Evolutionary conservation across 2,888 invertebrate genomes (phyloP).

Genomic region (Polydrusus pterygomalis): DNA sequence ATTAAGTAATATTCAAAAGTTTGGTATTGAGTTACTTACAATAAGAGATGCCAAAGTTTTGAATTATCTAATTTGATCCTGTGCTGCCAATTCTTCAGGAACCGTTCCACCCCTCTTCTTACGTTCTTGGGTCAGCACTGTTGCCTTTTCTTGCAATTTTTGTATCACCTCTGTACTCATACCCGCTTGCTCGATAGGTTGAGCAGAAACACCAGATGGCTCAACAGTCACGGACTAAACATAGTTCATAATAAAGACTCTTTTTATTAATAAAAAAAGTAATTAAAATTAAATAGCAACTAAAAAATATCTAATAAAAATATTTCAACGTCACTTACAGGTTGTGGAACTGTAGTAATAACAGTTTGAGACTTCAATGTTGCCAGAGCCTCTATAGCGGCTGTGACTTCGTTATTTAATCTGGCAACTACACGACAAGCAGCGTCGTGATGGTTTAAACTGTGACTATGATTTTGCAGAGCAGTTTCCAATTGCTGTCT

Average conservation of each 20-base stretch:
- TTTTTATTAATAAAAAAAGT: constrained; percentile 6
- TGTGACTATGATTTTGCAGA: constrained; percentile 91
- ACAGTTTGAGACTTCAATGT: constrained; percentile 99
- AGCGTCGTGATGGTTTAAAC: constrained; percentile 98
- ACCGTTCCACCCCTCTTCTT: constrained; percentile 96
- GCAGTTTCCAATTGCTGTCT: constrained; percentile 98
- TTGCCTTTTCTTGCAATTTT: constrained; percentile 96
- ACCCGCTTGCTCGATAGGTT: constrained; percentile 91
- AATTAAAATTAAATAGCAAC: too few species aligned
- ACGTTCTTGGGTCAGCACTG: constrained; percentile 96
- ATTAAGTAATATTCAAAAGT: neutral
- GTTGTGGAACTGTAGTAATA: constrained; percentile 81
- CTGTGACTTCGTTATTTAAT: constrained; percentile 98
- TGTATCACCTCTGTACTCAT: constrained; percentile 95
- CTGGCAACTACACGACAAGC: constrained; percentile 99
- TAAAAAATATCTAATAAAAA: too few species aligned
- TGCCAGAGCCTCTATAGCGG: constrained; percentile 98
- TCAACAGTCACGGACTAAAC: constrained; percentile 84
- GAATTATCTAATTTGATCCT: constrained; percentile 91
- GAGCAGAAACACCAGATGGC: constrained; percentile 83
- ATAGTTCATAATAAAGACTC: constrained; percentile 9
- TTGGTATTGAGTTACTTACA: constrained; percentile 70
- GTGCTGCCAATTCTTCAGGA: constrained; percentile 93
- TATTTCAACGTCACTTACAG: constrained; percentile 70
- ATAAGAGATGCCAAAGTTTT: constrained; percentile 91